Conservation (phyloP, 2,888 invertebrate genomes). For the Drosophila melanocephala region DNA sequence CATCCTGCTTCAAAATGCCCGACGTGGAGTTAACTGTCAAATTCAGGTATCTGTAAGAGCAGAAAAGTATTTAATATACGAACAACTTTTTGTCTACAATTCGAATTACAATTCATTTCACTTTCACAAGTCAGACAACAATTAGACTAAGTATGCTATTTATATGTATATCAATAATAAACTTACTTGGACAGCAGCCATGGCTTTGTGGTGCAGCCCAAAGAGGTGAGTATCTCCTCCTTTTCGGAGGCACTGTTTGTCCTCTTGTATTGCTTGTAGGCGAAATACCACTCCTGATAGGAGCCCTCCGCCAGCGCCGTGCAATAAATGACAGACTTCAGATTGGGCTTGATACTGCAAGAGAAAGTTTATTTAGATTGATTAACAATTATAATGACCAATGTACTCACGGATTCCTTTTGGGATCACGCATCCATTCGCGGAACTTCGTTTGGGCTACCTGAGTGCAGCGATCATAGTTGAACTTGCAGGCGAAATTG, state of each 20-base stretch:
- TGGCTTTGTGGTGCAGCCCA: slow-evolving; percentile 87
- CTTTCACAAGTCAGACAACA: neutral
- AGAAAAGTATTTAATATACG: neutral
- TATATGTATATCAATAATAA: neutral
- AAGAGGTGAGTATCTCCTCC: slow-evolving; percentile 87
- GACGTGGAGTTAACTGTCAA: slow-evolving; percentile 86
- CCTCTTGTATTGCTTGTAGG: slow-evolving; percentile 86
- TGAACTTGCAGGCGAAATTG: slow-evolving; percentile 87
- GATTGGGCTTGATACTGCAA: slow-evolving; percentile 87
- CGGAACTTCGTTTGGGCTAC: slow-evolving; percentile 86
- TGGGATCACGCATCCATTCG: slow-evolving; percentile 86
- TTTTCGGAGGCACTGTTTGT: slow-evolving; percentile 88
- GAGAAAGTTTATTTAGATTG: neutral
- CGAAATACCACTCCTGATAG: slow-evolving; percentile 89
- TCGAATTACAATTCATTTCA: neutral
- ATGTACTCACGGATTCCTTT: slow-evolving; percentile 86
- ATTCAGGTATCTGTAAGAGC: slow-evolving; percentile 85
- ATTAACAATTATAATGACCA: no score
- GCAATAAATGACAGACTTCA: slow-evolving; percentile 89
- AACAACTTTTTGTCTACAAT: neutral
- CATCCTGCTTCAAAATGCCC: slow-evolving; percentile 88
- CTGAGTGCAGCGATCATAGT: slow-evolving; percentile 86
- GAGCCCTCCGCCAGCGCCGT: slow-evolving; percentile 88
- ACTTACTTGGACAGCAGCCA: slow-evolving; percentile 87
- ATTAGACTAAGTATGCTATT: neutral